Evolutionary conservation across 2,797 vertebrate genomes (phyloP), one percentile per base, ranked within the genome.

Genomic region (Sebastes taczanowskii): DNA sequence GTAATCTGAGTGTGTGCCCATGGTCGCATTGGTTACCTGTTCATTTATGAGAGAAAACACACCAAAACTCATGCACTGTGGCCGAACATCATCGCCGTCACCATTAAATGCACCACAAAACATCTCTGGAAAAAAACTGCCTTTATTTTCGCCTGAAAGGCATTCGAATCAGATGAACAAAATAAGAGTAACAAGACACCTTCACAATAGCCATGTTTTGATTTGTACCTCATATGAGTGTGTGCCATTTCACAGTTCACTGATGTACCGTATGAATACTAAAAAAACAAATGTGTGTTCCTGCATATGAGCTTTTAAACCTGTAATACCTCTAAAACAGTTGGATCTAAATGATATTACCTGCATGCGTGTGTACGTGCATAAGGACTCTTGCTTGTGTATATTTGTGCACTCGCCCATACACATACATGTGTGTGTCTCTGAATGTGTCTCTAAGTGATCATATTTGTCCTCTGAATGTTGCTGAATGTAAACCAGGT

Each of bases 401-500:
- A 32, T 49, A 22, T 64, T 9, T 78, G 60, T 62, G 27, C 46
- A 56, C 63, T 56, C 14, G 14, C 7, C 53, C 60, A 20, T 72
- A 53, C 13, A 53, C 60, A 16, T 72, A 53, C 11, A 53, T 53
- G 53, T 56, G 64, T 60, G 64, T 42, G 75, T 83, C 34, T 69
- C 42, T 59, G 68, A 77, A 78, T 78, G 71, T 74, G 65, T 87
- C 68, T 84, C 85, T 92, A 90, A 92, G 83, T 93, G 90, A 92
- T 91, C 82, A 91, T 91, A 90, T 94, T 91, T 88, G 77, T 85
- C 82, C 89, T 86, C 74, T 82, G 83, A 92, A 87, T 88, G 90
- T 88, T 81, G 82, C 77, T 80, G 76, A 90, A 85, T 92, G 88
- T 94, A 93, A 92, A 94, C 85, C 86, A 93, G 87, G 84, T 81